Conservation (phyloP, 2,888 invertebrate species). For the Acronicta psi region DNA sequence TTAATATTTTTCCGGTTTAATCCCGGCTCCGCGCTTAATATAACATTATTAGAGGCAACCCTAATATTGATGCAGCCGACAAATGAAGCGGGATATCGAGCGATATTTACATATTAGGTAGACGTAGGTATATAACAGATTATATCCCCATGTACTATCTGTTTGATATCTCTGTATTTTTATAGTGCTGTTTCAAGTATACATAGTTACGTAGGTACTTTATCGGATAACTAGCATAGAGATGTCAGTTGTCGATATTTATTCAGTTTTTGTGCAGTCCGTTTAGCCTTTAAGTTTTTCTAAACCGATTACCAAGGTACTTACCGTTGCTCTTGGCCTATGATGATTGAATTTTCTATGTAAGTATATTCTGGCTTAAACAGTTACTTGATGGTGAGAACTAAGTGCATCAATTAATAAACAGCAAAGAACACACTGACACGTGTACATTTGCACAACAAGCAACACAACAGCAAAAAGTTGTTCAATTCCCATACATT, state of each 20-base stretch:
- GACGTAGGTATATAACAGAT: slow-evolving; percentile 10
- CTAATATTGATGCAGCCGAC: slow-evolving; percentile 59
- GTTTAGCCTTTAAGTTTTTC: too few relatives aligned
- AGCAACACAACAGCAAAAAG: slow-evolving; percentile 24
- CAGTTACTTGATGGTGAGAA: slow-evolving; percentile 5
- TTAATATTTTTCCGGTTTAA: slow-evolving; percentile 17
- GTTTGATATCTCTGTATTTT: slow-evolving; percentile 5
- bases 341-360: too few relatives aligned
- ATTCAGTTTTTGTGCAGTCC: not conserved
- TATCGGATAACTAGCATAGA: not conserved
- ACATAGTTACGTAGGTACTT: not conserved
- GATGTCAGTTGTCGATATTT: not conserved
- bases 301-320: too few relatives aligned
- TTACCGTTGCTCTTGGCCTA: too few relatives aligned
- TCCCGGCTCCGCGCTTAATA: slow-evolving; percentile 14
- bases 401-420: slow-evolving; percentile 12
- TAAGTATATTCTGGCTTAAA: not conserved
- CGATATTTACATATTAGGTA: slow-evolving; percentile 37
- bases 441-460: slow-evolving; percentile 23
- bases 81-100: slow-evolving; percentile 73
- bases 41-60: slow-evolving; percentile 54
- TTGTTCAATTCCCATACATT: slow-evolving; percentile 44
- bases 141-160: slow-evolving; percentile 20
- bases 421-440: slow-evolving; percentile 19
- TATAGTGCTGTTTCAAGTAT: not conserved